Evolutionary conservation across 2,888 invertebrate genomes (phyloP).

Genomic region (Autographa pulchrina): DNA sequence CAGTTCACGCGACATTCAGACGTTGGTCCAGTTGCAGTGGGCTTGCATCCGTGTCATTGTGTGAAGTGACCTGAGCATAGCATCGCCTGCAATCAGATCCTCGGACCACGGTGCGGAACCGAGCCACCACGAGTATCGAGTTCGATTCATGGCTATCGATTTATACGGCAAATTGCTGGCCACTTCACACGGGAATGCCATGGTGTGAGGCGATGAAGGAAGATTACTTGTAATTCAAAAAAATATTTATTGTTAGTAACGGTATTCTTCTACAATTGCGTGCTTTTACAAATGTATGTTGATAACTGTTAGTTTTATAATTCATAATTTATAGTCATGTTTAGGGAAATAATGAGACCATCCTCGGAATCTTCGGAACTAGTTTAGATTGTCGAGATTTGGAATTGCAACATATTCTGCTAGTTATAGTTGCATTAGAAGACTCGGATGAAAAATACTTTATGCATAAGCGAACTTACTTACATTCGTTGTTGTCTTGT

Average conservation of each 20-base stretch:
- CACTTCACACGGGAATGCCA: conserved; percentile 63
- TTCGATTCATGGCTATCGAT: conserved; percentile 62
- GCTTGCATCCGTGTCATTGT: conserved; percentile 74
- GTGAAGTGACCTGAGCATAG: conserved; percentile 67
- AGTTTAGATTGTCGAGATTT: conserved; percentile 10
- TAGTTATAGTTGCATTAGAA: conserved; percentile 19
- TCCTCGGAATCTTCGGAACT: conserved; percentile 11
- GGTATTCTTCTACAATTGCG: conserved; percentile 45
- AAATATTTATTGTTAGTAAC: conserved; percentile 50
- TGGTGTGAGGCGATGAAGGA: conserved; percentile 50
- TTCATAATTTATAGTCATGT: conserved; percentile 20
- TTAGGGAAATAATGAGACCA: conserved; percentile 17
- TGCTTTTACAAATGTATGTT: conserved; percentile 30
- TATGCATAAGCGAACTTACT: conserved; percentile 21
- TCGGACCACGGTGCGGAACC: conserved; percentile 71
- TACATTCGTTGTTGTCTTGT: conserved; percentile 18
- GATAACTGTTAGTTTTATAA: conserved; percentile 28
- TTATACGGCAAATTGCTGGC: conserved; percentile 45
- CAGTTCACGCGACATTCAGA: conserved; percentile 51
- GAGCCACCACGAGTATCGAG: conserved; percentile 79
- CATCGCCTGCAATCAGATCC: conserved; percentile 78
- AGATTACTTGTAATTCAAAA: conserved; percentile 41
- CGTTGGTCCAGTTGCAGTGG: conserved; percentile 59
- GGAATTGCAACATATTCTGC: conserved; percentile 10
- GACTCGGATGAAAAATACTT: conserved; percentile 6